Evolutionary conservation across 1,140 invertebrate genomes (phyloP), one percentile per base, ranked within the genome.

Genomic region (Triops cancriformis): DNA sequence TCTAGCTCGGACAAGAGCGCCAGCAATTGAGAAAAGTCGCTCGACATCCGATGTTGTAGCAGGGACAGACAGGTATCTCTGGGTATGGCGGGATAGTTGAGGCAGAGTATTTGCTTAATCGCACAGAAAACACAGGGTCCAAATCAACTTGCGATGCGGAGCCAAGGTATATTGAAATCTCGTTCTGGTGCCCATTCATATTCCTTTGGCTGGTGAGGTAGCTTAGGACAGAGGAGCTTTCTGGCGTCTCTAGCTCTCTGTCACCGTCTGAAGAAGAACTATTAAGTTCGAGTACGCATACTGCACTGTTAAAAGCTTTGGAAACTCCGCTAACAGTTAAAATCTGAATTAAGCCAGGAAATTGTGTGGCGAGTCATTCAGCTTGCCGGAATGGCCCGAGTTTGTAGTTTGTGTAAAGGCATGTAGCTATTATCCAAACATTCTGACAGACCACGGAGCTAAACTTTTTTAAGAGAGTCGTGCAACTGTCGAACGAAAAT

Each of bases 31-130:
- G n/a, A 75, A 75, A 10, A 2, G 26, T 75, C 74, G 23, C 28
- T 75, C 28, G n/a, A 75, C 74, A 31, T 75, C 4, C n/a, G 74
- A 75, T 6, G 74, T 75, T 26, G 74, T 75, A n/a, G 74, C 74
- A 26, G 74, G 74, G n/a, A 75, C 42, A n/a, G 74, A 28, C 12
- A 75, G 28, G 42, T 75, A 75, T 26, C 7, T 37, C n/a, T 75
- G 23, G n/a, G 74, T 27, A n/a, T 26, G n/a, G n/a, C 42, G 28
- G 10, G 1, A 7, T 18, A 75, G 74, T 11, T 37, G 26, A 10
- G 74, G 28, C 28, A 75, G 42, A 45, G 43, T 45, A 18, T 45
- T 45, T 18, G 43, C 43, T 11, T 9, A 45, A 11, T 45, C 43
- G 43, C 43, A 18, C 43, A 45, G 18, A 45, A 45, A 9, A 45